Conservation (phyloP, 2,113 vertebrate species). For the Tachuris rubrigastra region DNA sequence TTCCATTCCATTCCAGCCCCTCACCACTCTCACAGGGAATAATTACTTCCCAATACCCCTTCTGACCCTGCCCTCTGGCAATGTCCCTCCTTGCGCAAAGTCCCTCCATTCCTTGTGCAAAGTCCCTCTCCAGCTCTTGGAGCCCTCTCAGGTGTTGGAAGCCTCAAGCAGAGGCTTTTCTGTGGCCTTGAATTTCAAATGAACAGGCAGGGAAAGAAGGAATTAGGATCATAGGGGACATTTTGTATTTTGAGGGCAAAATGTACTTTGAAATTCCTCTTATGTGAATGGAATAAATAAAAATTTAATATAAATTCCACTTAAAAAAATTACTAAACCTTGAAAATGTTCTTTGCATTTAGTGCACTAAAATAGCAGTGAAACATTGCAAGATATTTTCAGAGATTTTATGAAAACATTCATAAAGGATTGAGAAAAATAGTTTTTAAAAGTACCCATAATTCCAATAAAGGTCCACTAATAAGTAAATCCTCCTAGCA, state of each 20-base stretch:
- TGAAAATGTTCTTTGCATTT: neutral
- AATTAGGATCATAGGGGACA: no score
- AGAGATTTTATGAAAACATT: neutral
- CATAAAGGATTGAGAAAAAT: neutral
- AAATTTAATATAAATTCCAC: neutral
- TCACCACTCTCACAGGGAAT: neutral
- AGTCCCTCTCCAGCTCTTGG: neutral
- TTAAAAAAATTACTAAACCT: neutral
- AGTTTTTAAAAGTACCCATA: neutral
- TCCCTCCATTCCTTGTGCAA: neutral
- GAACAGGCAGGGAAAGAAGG: neutral
- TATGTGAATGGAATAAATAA: neutral
- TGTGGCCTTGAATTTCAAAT: neutral
- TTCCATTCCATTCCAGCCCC: neutral
- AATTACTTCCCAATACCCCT: neutral
- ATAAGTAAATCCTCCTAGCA: neutral
- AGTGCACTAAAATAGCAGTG: neutral
- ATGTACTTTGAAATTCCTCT: neutral
- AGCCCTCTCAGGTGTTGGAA: neutral
- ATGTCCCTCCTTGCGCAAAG: neutral
- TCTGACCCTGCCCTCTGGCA: accelerated
- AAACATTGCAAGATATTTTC: neutral
- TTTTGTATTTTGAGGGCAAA: neutral
- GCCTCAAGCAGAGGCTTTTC: neutral
- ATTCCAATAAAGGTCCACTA: neutral